A percentile compares a stretch with the other conserved stretches of the same genome.
phyloP scores from a whole-genome alignment of 2,113 vertebrate species.

The Pelecanus crispus region DNA sequence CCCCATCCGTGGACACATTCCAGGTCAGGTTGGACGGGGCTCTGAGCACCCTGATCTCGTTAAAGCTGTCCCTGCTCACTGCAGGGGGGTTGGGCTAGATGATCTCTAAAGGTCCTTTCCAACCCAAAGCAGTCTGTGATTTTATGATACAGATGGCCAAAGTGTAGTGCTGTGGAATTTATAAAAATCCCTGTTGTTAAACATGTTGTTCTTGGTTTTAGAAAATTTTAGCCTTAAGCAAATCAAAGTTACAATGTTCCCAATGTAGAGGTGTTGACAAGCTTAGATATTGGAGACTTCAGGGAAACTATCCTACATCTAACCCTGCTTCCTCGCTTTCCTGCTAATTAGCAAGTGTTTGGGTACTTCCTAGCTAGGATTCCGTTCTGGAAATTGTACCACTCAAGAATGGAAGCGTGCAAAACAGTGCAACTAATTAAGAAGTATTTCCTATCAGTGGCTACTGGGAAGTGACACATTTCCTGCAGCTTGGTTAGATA shows the following conservation, averaged over 20 bases:
- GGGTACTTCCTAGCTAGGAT: not conserved
- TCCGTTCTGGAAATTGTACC: not conserved
- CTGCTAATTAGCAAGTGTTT: not conserved
- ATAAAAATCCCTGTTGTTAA: not conserved
- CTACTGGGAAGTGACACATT: conserved; percentile 31
- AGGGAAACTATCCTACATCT: not conserved
- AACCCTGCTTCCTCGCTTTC: not conserved
- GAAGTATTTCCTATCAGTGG: not conserved
- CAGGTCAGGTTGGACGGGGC: too few relatives aligned
- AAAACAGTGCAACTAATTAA: not conserved
- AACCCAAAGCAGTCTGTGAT: too few relatives aligned
- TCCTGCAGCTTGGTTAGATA: conserved; percentile 4
- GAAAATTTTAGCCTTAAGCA: not conserved
- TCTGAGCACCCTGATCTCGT: too few relatives aligned
- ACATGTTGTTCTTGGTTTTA: not conserved
- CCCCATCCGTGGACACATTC: too few relatives aligned
- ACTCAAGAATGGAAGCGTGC: not conserved
- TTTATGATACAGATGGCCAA: not conserved
- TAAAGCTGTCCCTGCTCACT: too few relatives aligned
- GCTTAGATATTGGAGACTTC: not conserved
- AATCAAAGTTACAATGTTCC: not conserved
- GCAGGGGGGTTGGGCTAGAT: too few relatives aligned
- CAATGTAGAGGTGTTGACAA: not conserved
- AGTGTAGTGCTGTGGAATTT: not conserved
- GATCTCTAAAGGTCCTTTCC: too few relatives aligned